Conservation (phyloP, 2,888 invertebrate species). For the Tyria jacobaeae region DNA sequence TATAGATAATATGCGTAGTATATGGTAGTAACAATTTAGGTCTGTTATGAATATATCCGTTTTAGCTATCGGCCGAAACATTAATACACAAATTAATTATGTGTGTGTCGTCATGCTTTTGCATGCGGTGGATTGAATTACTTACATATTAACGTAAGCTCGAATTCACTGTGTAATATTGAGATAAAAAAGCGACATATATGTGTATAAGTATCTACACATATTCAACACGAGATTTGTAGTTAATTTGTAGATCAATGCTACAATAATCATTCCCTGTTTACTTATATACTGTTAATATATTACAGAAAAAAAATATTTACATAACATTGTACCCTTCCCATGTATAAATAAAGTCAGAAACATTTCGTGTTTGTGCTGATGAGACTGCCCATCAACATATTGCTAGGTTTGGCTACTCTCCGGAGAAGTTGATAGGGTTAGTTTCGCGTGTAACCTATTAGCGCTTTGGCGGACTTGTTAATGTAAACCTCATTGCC, state of each 20-base stretch:
- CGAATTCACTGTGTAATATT: background rate
- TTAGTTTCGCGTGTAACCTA: too few relatives aligned
- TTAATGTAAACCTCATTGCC: background rate
- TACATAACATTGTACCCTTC: background rate
- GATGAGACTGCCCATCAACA: too few relatives aligned
- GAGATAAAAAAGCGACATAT: background rate
- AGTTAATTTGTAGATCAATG: background rate
- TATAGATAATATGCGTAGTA: too few relatives aligned
- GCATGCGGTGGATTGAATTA: background rate
- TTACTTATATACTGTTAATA: background rate
- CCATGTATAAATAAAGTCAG: background rate
- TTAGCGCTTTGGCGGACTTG: background rate
- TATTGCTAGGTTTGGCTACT: background rate
- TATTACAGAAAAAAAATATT: background rate
- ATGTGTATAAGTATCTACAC: background rate
- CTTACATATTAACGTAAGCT: slow-evolving; percentile 2
- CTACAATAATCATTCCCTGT: background rate
- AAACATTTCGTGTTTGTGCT: too few relatives aligned
- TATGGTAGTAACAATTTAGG: background rate
- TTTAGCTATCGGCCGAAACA: background rate
- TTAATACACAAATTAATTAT: background rate
- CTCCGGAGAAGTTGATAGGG: background rate
- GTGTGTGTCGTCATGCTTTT: background rate
- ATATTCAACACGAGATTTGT: too few relatives aligned
- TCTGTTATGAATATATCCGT: background rate